These are phyloP conservation scores for Protophormia terraenovae DNA, from an alignment of 2,888 invertebrate genomes.

Conservation along the genomic window DNA sequence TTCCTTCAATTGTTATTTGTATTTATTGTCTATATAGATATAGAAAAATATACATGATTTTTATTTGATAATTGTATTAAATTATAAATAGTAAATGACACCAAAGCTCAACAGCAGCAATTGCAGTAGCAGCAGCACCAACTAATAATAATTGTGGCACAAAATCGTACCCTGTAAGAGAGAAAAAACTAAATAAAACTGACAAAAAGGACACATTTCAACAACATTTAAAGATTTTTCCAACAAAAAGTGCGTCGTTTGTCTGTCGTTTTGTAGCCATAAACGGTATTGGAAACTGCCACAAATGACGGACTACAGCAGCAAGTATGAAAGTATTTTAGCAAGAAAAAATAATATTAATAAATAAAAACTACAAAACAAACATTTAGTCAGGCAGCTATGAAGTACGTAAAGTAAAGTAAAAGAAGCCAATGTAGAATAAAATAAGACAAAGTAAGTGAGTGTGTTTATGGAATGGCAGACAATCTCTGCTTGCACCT, in stretches of 20 bases:
- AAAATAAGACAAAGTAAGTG: slow-evolving; percentile 35
- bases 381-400: slow-evolving; percentile 2
- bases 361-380: neutral
- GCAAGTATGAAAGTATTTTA: slow-evolving; percentile 47
- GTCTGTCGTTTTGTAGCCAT: slow-evolving; percentile 47
- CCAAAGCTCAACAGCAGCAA: slow-evolving; percentile 40
- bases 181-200: slow-evolving; percentile 55
- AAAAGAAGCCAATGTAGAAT: slow-evolving; percentile 8
- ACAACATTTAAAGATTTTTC: slow-evolving; percentile 50
- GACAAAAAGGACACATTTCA: slow-evolving; percentile 62
- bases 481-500: slow-evolving; percentile 70
- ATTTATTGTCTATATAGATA: slow-evolving; percentile 25
- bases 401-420: neutral
- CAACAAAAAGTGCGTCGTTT: slow-evolving; percentile 36
- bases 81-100: slow-evolving; percentile 71
- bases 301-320: slow-evolving; percentile 63
- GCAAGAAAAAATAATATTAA: no score
- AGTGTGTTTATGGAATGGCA: slow-evolving; percentile 44
- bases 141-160: slow-evolving; percentile 46
- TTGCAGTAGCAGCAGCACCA: neutral
- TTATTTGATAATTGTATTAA: slow-evolving; percentile 73
- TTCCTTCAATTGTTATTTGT: slow-evolving; percentile 8
- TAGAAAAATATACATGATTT: slow-evolving; percentile 65
- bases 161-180: slow-evolving; percentile 20
- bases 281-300: slow-evolving; percentile 64